Evolutionary conservation across 2,113 vertebrate genomes (phyloP).

Genomic region (Sarotherodon lohbergeri): DNA sequence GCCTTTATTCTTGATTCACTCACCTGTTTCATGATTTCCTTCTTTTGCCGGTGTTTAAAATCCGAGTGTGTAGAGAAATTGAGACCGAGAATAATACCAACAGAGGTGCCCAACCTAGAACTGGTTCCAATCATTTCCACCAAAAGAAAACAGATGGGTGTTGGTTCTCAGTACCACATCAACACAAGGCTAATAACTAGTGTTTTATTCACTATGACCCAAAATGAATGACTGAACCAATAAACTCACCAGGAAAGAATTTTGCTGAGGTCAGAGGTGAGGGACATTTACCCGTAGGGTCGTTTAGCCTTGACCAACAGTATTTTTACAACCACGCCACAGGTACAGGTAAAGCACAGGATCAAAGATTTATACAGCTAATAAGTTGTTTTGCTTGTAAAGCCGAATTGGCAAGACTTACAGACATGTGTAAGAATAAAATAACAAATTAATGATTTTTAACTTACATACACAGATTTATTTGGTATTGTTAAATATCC

Average conservation of each 20-base stretch:
- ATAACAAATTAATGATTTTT: rapidly evolving
- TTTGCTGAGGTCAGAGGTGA: too few relatives aligned
- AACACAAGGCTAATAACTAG: neutral
- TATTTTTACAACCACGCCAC: too few relatives aligned
- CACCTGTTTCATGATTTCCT: neutral
- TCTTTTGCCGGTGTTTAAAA: rapidly evolving
- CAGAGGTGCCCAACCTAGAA: neutral
- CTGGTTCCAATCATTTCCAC: neutral
- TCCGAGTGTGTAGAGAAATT: rapidly evolving
- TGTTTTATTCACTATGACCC: rapidly evolving
- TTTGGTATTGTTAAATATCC: neutral
- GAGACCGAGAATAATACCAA: neutral
- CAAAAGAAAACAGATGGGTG: neutral
- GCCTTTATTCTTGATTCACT: neutral
- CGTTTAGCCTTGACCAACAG: too few relatives aligned
- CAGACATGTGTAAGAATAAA: rapidly evolving
- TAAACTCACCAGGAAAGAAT: too few relatives aligned
- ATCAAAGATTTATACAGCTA: neutral
- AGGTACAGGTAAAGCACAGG: neutral
- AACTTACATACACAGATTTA: neutral
- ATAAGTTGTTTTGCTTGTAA: neutral
- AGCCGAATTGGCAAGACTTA: neutral
- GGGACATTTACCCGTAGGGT: too few relatives aligned
- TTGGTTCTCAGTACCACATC: neutral
- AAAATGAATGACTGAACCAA: neutral